Conservation (phyloP, 2,888 invertebrate genomes). For the Drosophila setosimentum region DNA sequence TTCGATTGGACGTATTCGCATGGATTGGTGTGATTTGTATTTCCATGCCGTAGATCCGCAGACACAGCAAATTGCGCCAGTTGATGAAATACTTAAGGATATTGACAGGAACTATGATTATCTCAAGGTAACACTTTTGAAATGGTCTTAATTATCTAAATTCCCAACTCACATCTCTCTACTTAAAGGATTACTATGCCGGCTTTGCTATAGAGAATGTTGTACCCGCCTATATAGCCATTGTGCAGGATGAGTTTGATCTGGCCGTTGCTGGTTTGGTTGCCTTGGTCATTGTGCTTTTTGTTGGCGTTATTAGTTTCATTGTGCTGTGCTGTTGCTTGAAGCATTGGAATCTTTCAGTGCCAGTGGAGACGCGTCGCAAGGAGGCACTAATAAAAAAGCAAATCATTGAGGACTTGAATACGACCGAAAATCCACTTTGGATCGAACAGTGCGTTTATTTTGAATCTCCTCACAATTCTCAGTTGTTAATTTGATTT, state of each 20-base stretch:
- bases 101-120: conserved; percentile 95
- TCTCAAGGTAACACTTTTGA: conserved; percentile 87
- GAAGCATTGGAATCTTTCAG: conserved; percentile 93
- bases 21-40: conserved; percentile 92
- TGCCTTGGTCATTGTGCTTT: conserved; percentile 92
- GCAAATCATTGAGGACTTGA: conserved; percentile 93
- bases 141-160: background rate
- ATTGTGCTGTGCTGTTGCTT: conserved; percentile 95
- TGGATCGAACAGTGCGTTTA: conserved; percentile 94
- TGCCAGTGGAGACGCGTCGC: conserved; percentile 92
- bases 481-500: background rate
- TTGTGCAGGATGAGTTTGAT: conserved; percentile 92
- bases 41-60: conserved; percentile 92
- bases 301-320: conserved; percentile 94
- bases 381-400: conserved; percentile 94
- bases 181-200: conserved; percentile 87
- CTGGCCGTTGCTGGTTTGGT: conserved; percentile 94
- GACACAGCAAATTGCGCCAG: conserved; percentile 91
- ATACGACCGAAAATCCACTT: conserved; percentile 95
- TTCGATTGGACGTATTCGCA: conserved; percentile 86
- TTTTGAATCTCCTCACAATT: too few relatives aligned
- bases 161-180: background rate
- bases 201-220: conserved; percentile 91
- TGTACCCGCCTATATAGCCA: conserved; percentile 89
- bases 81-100: conserved; percentile 91